Evolutionary conservation across 2,113 vertebrate species (phyloP).

Genomic region (Lepidothrix coronata): DNA sequence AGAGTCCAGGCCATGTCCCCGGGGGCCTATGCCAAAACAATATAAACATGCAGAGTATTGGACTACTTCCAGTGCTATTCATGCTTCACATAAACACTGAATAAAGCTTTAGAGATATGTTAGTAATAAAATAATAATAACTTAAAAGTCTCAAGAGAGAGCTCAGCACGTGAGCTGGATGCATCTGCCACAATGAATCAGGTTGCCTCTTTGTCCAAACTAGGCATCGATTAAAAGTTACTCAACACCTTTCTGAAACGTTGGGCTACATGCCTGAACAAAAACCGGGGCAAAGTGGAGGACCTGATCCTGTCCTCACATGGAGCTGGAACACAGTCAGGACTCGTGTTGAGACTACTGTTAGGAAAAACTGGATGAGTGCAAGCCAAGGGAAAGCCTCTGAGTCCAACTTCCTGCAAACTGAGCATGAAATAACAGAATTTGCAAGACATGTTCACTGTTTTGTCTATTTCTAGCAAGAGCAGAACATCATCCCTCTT

Average conservation of each 20-base stretch:
- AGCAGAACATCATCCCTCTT: neutral
- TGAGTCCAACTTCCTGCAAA: neutral
- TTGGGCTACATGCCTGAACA: neutral
- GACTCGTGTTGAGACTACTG: neutral
- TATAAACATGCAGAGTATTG: neutral
- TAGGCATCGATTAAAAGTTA: neutral
- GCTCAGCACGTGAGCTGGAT: neutral
- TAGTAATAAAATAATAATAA: neutral
- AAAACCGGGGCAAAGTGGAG: neutral
- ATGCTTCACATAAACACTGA: neutral
- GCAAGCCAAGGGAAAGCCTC: neutral
- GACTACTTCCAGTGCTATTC: neutral
- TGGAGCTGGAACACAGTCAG: neutral
- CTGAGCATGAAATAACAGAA: neutral
- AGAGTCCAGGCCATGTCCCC: neutral
- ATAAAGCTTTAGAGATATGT: neutral
- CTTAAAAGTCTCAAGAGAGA: neutral
- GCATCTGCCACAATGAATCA: neutral
- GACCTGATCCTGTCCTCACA: rapidly evolving
- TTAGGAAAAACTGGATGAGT: neutral
- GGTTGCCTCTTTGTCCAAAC: neutral
- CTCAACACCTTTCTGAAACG: neutral
- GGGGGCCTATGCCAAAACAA: neutral
- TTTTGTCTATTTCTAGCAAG: neutral
- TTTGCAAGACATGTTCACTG: neutral